These are phyloP conservation scores for Cairina moschata DNA, from an alignment of 2,113 vertebrate genomes.

Conservation along the genomic window DNA sequence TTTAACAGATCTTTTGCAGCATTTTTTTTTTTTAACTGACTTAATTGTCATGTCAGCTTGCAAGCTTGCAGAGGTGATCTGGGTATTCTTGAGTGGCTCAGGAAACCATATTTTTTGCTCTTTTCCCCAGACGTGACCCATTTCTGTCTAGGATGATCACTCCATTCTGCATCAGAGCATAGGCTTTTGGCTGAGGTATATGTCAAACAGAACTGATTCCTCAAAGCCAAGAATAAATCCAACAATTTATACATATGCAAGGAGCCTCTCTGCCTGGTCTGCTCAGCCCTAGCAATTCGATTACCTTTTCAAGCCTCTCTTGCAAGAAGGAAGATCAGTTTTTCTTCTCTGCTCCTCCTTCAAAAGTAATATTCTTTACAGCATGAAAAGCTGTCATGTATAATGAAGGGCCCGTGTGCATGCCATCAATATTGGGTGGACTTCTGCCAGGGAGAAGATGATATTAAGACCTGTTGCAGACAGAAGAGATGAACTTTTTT, in stretches of 20 bases:
- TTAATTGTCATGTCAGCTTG: neutral
- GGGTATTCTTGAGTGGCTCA: neutral
- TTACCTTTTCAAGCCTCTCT: neutral
- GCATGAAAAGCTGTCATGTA: neutral
- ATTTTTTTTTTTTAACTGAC: neutral
- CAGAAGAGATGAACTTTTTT: neutral
- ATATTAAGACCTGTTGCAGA: neutral
- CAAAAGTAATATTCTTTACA: neutral
- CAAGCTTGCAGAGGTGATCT: neutral
- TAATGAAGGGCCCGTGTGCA: rapidly evolving
- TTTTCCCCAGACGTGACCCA: neutral
- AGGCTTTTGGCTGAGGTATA: neutral
- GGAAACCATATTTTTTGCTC: neutral
- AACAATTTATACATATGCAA: neutral
- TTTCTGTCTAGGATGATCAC: neutral
- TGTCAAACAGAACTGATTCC: neutral
- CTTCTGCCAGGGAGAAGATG: neutral
- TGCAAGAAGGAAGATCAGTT: neutral
- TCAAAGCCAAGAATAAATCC: constrained; percentile 9
- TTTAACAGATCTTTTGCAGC: neutral
- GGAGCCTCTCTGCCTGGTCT: neutral
- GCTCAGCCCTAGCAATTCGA: neutral
- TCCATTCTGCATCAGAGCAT: neutral
- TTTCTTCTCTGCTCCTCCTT: neutral
- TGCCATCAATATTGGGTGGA: neutral